These are phyloP conservation scores for Chondrilla cf. caribensis DNA, from an alignment of 37 sponge, comb jelly and placozoan genomes.

Conservation along the genomic window DNA sequence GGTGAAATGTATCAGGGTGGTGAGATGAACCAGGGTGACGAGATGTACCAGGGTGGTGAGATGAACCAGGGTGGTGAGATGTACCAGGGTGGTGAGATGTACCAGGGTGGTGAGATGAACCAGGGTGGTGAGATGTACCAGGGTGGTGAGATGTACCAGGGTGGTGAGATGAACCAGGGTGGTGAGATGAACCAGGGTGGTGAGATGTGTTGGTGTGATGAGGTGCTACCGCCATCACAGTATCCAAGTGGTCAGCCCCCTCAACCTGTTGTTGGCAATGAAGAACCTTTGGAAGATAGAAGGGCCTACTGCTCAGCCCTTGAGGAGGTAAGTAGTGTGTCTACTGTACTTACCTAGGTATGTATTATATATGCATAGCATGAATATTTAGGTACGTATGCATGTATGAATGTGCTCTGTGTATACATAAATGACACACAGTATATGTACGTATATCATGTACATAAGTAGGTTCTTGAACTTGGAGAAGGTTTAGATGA, in stretches of 20 bases:
- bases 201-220: not conserved
- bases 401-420: not conserved
- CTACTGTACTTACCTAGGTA: not conserved
- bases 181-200: no score
- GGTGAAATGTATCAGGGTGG: no score
- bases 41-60: no score
- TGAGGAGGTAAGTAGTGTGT: slow-evolving; percentile 16
- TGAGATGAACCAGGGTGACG: no score
- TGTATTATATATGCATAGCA: not conserved
- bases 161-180: not conserved
- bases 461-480: no score
- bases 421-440: not conserved
- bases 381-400: not conserved
- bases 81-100: no score
- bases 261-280: not conserved
- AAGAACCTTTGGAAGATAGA: not conserved
- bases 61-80: no score
- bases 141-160: not conserved
- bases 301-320: slow-evolving; percentile 1
- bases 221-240: not conserved
- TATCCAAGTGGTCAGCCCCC: no score
- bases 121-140: not conserved
- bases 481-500: no score
- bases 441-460: not conserved
- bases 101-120: no score